Percentiles rank a stretch among this genome's conserved stretches.
Conservation (phyloP, 92 coral and sea anemone genomes). For the Isaurus tuberculatus region DNA sequence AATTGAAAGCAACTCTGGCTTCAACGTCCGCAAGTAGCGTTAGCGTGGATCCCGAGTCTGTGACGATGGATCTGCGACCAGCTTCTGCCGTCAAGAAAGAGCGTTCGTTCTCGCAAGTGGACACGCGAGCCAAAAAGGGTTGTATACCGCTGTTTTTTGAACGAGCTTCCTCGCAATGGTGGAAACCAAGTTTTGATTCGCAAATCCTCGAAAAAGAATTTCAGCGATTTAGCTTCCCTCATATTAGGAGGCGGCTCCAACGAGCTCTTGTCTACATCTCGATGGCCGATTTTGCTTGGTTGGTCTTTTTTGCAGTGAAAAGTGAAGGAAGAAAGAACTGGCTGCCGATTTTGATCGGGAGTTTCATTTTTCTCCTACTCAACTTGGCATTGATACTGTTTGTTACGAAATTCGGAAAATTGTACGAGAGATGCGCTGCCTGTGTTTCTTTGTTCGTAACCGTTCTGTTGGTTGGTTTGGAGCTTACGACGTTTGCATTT, state of each 20-base stretch:
- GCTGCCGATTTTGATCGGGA: slow-evolving; percentile 77
- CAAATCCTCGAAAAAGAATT: slow-evolving; percentile 94
- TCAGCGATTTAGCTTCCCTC: slow-evolving; percentile 88
- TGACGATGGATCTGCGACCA: slow-evolving; percentile 73
- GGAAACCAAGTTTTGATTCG: slow-evolving; percentile 98
- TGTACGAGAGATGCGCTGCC: slow-evolving; percentile 86
- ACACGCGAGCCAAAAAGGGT: slow-evolving; percentile 96
- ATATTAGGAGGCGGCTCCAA: slow-evolving; percentile 91
- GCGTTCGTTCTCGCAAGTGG: slow-evolving; percentile 98
- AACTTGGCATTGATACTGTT: slow-evolving; percentile 80
- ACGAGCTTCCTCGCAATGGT: slow-evolving; percentile 99
- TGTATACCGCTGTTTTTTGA: slow-evolving; percentile 98
- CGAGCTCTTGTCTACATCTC: slow-evolving; percentile 82
- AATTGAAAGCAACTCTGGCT: slow-evolving; percentile 46
- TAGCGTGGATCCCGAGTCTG: slow-evolving; percentile 85
- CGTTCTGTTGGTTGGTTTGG: slow-evolving; percentile 78
- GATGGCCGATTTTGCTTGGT: slow-evolving; percentile 86
- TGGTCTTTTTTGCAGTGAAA: slow-evolving; percentile 88
- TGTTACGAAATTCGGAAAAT: slow-evolving; percentile 76
- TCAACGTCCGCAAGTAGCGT: slow-evolving; percentile 45
- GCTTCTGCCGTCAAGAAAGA: slow-evolving; percentile 88
- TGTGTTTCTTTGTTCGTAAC: slow-evolving; percentile 82
- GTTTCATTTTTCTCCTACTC: slow-evolving; percentile 76
- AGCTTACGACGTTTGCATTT: slow-evolving; percentile 79
- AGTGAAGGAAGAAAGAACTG: slow-evolving; percentile 53